phyloP scores from a whole-genome alignment of 2,797 vertebrate species.

The Otus scops region DNA sequence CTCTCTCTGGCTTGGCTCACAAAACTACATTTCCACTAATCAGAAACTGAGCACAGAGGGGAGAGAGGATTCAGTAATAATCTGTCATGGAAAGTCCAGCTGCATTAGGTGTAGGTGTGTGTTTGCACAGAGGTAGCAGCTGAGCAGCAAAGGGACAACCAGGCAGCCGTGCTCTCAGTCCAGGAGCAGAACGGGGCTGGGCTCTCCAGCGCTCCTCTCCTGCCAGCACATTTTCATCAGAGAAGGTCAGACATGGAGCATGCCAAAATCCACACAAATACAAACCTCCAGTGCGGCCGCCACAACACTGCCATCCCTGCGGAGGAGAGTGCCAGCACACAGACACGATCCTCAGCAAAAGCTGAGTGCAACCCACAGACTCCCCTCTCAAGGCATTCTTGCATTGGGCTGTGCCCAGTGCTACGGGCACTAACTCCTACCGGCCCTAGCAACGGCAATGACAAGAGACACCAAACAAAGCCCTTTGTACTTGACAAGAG shows the following conservation, averaged over 20 bases:
- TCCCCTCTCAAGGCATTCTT: background rate
- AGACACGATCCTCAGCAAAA: background rate
- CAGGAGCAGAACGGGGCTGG: background rate
- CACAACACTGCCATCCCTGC: accelerated
- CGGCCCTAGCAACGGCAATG: background rate
- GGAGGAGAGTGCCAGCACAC: background rate
- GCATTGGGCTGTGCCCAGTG: background rate
- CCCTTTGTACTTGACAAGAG: background rate
- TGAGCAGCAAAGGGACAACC: accelerated
- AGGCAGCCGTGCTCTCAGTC: background rate
- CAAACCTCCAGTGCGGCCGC: background rate
- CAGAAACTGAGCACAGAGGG: background rate
- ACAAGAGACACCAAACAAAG: background rate
- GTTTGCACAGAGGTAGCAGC: background rate
- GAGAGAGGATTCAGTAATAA: background rate
- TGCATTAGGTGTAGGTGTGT: background rate
- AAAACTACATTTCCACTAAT: background rate
- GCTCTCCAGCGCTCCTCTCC: background rate
- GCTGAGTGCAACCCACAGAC: background rate
- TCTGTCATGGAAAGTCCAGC: background rate
- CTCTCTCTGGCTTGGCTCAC: background rate
- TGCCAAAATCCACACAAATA: background rate
- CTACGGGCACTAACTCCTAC: background rate
- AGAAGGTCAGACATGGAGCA: background rate
- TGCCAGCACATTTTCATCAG: background rate